phyloP scores from a whole-genome alignment of 1,140 invertebrate genomes.

The Eubasilissa regina region DNA sequence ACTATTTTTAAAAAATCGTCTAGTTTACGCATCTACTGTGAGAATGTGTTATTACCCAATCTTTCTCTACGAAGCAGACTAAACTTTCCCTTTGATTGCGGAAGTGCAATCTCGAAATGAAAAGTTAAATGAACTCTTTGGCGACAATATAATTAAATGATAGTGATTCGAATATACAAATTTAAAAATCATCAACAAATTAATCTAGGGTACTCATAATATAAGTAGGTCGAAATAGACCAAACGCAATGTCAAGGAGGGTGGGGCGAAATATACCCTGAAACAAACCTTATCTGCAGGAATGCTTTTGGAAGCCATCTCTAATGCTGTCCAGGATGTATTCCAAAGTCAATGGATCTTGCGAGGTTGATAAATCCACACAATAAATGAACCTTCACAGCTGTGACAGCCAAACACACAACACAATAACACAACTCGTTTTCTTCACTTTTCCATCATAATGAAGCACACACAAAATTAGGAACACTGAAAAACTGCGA shows the following conservation, averaged over 20 bases:
- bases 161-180: constrained; percentile 1
- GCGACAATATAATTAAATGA: constrained; percentile 1
- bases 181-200: constrained; percentile 35
- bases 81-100: constrained; percentile 37
- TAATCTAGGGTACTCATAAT: constrained; percentile 47
- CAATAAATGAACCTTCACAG: constrained; percentile 50
- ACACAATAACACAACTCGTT: constrained; percentile 51
- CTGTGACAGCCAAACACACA: constrained; percentile 53
- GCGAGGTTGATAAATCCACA: constrained; percentile 44
- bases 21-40: not conserved
- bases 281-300: constrained; percentile 57
- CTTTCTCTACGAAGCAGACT: constrained; percentile 21
- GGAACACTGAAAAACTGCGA: constrained; percentile 42
- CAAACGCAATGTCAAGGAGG: constrained; percentile 30
- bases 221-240: constrained; percentile 52
- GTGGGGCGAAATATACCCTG: constrained; percentile 45
- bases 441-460: constrained; percentile 52
- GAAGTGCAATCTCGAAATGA: constrained; percentile 6
- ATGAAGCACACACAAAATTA: constrained; percentile 42
- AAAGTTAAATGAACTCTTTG: not conserved
- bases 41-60: constrained; percentile 31
- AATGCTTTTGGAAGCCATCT: constrained; percentile 54
- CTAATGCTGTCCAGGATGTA: constrained; percentile 46
- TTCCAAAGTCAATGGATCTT: constrained; percentile 40
- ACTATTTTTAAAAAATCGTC: not conserved